Evolutionary conservation across 2,797 vertebrate species (phyloP), one percentile per base, ranked within the genome.

Genomic region (Phyllotis vaccarum): DNA sequence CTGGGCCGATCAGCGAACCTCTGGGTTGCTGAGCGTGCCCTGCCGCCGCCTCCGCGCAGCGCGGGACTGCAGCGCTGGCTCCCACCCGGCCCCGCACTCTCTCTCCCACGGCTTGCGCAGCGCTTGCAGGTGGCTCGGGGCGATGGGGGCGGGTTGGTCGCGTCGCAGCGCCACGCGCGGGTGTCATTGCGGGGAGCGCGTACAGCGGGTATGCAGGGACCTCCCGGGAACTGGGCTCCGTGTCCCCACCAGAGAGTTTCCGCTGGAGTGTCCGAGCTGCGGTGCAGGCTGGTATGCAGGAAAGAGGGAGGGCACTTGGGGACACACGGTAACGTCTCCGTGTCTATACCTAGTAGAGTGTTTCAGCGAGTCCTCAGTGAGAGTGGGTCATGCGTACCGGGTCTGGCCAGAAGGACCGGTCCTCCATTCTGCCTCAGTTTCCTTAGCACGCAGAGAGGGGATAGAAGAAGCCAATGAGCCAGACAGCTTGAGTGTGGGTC

Each of bases 1-100:
- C 62, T 54, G 1, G 17, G 85, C 46, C 21, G 1, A 31, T 54
- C 54, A 79, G 86, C 75, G 2, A 83, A 90, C 19, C n/a, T 31
- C 37, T n/a, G 0, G 8, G 37, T 12, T 6, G 27, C 66, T 14
- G 68, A 88, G 87, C 68, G 56, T 43, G 29, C 85, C 85, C 76
- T 21, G 93, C 88, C 62, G 14, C 96, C 90, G 89, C 95, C 95
- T 96, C 93, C 87, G 78, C 62, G 93, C 95, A 96, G 94, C 93
- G 87, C 97, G 70, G 3, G 68, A 70, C 82, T n/a, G 70, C 75
- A 49, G 64, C 24, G 49, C 75, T 78, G 21, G 37, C 58, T 85
- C 34, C 9, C 66, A 81, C 96, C 81, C 34, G 14, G 93, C 78
- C 5, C 4, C 43, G 60, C 79, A 72, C 70, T 70, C 82, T 56